Base-by-base conservation (phyloP, 2,113 vertebrate species). In the Epinephelus fuscoguttatus region DNA sequence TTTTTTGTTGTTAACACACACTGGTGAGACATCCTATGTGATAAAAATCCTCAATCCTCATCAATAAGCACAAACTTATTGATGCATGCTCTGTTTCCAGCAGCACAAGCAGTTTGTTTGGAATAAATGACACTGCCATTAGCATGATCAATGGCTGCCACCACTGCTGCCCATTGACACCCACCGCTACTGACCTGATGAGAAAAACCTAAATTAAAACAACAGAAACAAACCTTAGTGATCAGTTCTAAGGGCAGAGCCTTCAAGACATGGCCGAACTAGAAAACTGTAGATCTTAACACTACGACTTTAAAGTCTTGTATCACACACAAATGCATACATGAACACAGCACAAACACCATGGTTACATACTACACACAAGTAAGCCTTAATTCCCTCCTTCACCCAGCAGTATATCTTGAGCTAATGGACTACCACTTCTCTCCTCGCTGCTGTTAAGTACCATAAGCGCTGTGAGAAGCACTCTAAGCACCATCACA, bases 401-500 rank as follows among this genome's bases (percentile, higher is more conserved):
- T 67, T 70, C 63, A 81, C 52, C 52, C 64, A 76, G 69, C 33
- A 64, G 70, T 63, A 76, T 66, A 73, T 66, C 42, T 64, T 45
- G 4, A 75, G 67, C 60, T 90, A 86, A 92, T 89, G 78, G 84
- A 82, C 59, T 59, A 50, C 57, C 30, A 56, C 64, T 56, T 85
- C 71, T 75, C 81, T 80, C 47, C 42, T 71, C 62, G 63, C 66
- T 81, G 80, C 84, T 76, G 59, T 79, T 87, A 89, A 89, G 86
- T 85, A 82, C 81, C 53, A 68, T 85, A 84, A 85, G 84, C 47
- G 63, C 81, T 75, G 67, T 77, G 63, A 85, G 79, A 90, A 77
- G 74, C 88, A 75, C 81, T 89, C 64, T 59, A 73, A 84, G 82
- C 80, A 82, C 75, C 71, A 82, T 81, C 82, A 82, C 83, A 85